These are phyloP conservation scores for Oceanodroma tethys DNA, from an alignment of 2,113 vertebrate species.

Conservation along the genomic window DNA sequence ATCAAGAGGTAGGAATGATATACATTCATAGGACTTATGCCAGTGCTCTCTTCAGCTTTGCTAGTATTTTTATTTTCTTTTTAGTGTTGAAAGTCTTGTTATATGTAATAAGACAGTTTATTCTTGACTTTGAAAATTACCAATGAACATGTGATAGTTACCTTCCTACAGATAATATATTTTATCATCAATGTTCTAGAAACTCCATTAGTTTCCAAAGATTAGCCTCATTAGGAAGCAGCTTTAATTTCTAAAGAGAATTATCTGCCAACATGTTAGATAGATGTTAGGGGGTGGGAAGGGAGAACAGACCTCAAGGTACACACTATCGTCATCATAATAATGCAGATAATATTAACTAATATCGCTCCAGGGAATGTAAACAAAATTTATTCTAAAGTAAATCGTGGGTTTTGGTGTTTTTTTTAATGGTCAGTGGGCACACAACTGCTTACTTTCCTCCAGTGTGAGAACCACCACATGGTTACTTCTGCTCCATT, in stretches of 20 bases:
- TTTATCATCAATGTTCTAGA: not conserved
- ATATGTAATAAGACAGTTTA: not conserved
- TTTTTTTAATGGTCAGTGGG: not conserved
- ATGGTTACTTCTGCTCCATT: not conserved
- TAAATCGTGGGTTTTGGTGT: accelerated
- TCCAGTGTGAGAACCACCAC: not conserved
- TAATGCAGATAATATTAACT: not conserved
- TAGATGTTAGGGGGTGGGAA: not conserved
- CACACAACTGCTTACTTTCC: not conserved
- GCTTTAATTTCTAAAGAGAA: not conserved
- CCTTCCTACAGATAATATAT: not conserved
- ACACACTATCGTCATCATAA: not conserved
- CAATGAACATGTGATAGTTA: not conserved
- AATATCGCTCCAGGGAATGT: not conserved
- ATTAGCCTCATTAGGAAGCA: not conserved
- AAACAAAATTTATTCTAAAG: not conserved
- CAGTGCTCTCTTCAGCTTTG: not conserved
- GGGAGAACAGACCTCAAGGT: not conserved
- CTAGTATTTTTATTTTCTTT: not conserved
- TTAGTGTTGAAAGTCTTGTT: not conserved
- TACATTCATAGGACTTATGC: not conserved
- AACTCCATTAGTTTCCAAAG: not conserved
- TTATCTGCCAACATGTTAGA: not conserved
- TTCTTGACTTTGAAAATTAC: not conserved
- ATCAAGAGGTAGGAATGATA: not conserved